Percentiles rank a stretch among this genome's conserved stretches.
phyloP scores from a whole-genome alignment of 1,140 invertebrate species.

The Battus philenor region DNA sequence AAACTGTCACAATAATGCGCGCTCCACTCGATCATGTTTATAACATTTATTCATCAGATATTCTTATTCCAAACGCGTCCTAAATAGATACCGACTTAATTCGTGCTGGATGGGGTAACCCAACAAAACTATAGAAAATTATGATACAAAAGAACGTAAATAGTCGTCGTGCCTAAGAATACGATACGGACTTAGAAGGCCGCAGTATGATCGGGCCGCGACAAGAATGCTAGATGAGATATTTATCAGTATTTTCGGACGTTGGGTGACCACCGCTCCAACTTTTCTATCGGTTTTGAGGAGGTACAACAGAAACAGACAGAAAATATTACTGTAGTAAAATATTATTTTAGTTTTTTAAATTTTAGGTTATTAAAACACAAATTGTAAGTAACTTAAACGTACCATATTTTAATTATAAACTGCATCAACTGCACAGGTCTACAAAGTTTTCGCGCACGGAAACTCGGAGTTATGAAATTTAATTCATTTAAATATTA shows the following conservation, averaged over 20 bases:
- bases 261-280: constrained; percentile 18
- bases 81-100: constrained; percentile 68
- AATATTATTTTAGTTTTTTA: too few species aligned
- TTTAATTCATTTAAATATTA: too few species aligned
- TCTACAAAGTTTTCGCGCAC: too few species aligned
- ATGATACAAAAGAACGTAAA: constrained; percentile 73
- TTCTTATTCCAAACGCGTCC: constrained; percentile 61
- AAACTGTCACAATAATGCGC: constrained; percentile 26
- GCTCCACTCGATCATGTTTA: constrained; percentile 28
- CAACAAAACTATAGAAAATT: constrained; percentile 70
- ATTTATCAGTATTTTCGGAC: constrained; percentile 3
- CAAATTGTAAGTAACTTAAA: too few species aligned
- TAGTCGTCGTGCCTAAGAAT: constrained; percentile 62
- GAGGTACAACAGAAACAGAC: too few species aligned
- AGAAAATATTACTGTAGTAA: too few species aligned
- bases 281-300: too few species aligned
- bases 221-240: constrained; percentile 65
- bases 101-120: constrained; percentile 59
- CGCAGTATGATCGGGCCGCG: constrained; percentile 55
- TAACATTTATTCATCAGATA: constrained; percentile 62
- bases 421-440: too few species aligned
- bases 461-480: too few species aligned
- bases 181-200: constrained; percentile 64
- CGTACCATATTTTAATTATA: too few species aligned
- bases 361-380: too few species aligned